Base-by-base conservation (phyloP, 2,888 invertebrate species). In the Sarcophaga subvicina region DNA sequence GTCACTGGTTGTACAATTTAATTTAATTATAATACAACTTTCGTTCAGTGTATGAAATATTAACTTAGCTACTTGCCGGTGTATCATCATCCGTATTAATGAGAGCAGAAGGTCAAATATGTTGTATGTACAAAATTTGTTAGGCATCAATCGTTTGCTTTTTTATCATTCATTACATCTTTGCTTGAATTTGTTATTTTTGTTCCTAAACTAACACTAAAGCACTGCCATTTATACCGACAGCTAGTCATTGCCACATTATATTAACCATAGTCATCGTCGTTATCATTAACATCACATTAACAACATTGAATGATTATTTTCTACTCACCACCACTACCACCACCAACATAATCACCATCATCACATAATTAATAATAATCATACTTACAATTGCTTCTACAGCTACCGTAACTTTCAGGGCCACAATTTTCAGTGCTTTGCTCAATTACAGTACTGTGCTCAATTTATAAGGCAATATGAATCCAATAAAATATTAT, bases 281-380 rank as follows among this genome's bases (percentile, higher is more conserved):
- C 75, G 84, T 80, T 84, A 80, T 84, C 84, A 84, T 84, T 84
- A 84, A 80, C 80, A 84, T 84, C 84, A 80, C 84, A 84, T 84
- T 84, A 84, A 84, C 64, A 80, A 76, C 73, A 80, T 84, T 84
- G 84, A 70, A 70, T 71, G 80, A 84, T 76, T 84, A 80, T 84
- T 80, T 47, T 37, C 75, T 69, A 84, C 73, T 59, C 79, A 80
- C 83, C 82, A 77, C 82, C 79, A 75, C 11, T 20, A 72, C 37
- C 2, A 14, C 59, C 4, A 14, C 37, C 70, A 71, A 78, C 37
- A 37, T 37, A 37, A 37, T 37, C 37, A 37, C 37, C 37, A 37
- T 37, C 37, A 27, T 27, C 27, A 27, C 27, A 27, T 27, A 3
- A 27, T 4, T 12, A 49, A 10, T 14, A 54, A 54, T 14, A 14